These are phyloP conservation scores for Euphydryas editha DNA, from an alignment of 2,888 invertebrate species.

Conservation along the genomic window DNA sequence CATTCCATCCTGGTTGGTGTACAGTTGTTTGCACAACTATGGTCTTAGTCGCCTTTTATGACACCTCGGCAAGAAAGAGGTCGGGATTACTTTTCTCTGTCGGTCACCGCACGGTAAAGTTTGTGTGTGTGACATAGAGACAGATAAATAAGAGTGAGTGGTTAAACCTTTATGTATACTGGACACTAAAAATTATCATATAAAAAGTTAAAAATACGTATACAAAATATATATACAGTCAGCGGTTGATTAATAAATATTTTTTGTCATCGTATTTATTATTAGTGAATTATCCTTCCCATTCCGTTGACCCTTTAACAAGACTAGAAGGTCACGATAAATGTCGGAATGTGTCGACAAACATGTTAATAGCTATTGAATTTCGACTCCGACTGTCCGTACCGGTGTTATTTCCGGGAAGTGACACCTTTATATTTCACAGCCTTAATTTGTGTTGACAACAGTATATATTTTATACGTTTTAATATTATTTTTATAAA, in stretches of 20 bases:
- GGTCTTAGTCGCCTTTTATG: no score
- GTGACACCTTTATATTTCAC: slow-evolving; percentile 50
- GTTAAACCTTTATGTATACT: no score
- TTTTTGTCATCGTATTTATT: slow-evolving; percentile 17
- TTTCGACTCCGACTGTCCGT: slow-evolving; percentile 39
- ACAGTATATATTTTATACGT: slow-evolving; percentile 1
- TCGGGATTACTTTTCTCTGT: no score
- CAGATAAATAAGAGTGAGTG: no score
- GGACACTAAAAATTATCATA: no score
- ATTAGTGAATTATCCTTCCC: slow-evolving; percentile 31
- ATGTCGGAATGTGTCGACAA: slow-evolving; percentile 57
- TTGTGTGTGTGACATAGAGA: no score
- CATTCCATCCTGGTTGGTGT: no score
- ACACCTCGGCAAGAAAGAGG: no score
- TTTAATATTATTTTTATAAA: slow-evolving; percentile 17
- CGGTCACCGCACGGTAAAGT: no score
- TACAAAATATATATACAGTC: neutral
- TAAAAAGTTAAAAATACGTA: neutral
- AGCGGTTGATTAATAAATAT: neutral
- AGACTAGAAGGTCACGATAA: slow-evolving; percentile 28
- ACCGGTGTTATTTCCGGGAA: slow-evolving; percentile 61
- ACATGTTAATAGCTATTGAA: slow-evolving; percentile 49
- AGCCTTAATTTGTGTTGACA: slow-evolving; percentile 31
- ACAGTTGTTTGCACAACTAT: no score
- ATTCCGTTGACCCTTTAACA: slow-evolving; percentile 32